Evolutionary conservation across 1,140 invertebrate genomes (phyloP).

Genomic region (Drosophila erecta): DNA sequence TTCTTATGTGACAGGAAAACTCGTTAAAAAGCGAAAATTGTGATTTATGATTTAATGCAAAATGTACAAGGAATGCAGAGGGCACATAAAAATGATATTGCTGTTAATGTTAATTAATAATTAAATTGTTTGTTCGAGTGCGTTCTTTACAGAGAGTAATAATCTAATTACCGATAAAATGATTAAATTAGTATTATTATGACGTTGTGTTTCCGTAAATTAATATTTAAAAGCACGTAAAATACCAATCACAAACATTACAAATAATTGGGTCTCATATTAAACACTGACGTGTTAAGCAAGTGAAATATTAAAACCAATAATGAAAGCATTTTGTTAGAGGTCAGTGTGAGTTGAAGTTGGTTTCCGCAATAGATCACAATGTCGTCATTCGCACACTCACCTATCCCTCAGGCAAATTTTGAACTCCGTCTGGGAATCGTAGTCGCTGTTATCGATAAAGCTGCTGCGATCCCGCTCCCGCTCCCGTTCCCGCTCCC

Average conservation of each 20-base stretch:
- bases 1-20: slow-evolving; percentile 1
- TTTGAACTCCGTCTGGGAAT: slow-evolving; percentile 76
- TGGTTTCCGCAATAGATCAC: not conserved
- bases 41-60: not conserved
- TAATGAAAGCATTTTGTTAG: slow-evolving; percentile 1
- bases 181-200: no score
- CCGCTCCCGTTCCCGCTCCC: slow-evolving; percentile 26
- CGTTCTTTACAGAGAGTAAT: not conserved
- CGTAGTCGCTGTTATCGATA: slow-evolving; percentile 70
- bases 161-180: no score
- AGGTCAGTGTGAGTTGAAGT: slow-evolving; percentile 11
- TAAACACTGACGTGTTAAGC: not conserved
- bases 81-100: not conserved
- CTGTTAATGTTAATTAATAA: no score
- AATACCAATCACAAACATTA: no score
- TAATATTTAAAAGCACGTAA: no score
- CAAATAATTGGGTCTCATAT: not conserved
- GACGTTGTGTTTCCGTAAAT: no score
- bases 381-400: slow-evolving; percentile 60
- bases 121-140: not conserved
- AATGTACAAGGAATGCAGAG: not conserved
- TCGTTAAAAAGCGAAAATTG: slow-evolving; percentile 8
- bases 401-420: slow-evolving; percentile 84
- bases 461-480: slow-evolving; percentile 44
- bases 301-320: not conserved